Conservation (phyloP, 23 tunicate genomes). For the Botrylloides violaceus region DNA sequence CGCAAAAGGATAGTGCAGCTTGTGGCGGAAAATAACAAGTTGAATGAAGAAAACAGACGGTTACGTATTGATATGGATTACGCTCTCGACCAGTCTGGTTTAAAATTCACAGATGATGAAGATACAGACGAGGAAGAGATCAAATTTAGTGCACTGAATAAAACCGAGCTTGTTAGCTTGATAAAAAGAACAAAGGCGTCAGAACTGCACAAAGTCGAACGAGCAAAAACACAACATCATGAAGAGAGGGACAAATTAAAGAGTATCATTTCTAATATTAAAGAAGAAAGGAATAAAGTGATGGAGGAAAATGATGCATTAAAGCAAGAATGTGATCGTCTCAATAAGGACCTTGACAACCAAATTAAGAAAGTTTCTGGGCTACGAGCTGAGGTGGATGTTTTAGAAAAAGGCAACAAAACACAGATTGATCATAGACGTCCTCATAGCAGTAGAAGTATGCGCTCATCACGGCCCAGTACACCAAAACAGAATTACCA, state of each 20-base stretch:
- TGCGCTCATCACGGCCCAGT: neutral
- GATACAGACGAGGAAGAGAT: constrained; percentile 5
- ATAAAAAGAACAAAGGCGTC: constrained; percentile 26
- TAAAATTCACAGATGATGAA: constrained; percentile 2
- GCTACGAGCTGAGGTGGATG: neutral
- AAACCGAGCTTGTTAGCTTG: constrained; percentile 28
- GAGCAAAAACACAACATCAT: neutral
- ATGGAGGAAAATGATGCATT: constrained; percentile 27
- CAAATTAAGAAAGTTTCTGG: constrained; percentile 2
- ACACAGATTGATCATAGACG: neutral
- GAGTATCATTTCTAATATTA: constrained; percentile 14
- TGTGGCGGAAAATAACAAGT: constrained; percentile 37
- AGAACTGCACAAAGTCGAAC: constrained; percentile 1
- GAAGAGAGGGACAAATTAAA: constrained; percentile 32
- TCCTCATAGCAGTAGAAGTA: neutral
- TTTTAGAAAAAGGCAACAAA: neutral
- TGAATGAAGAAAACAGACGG: constrained; percentile 35
- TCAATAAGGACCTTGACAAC: neutral
- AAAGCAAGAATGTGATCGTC: constrained; percentile 14
- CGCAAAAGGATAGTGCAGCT: constrained; percentile 42
- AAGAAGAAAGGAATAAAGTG: constrained; percentile 28
- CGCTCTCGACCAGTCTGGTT: constrained; percentile 31
- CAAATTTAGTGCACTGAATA: constrained; percentile 40
- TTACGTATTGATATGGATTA: constrained; percentile 34
- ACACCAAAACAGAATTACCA: neutral